These are phyloP conservation scores for Eonycteris spelaea DNA, from an alignment of 2,113 vertebrate species.

Conservation along the genomic window DNA sequence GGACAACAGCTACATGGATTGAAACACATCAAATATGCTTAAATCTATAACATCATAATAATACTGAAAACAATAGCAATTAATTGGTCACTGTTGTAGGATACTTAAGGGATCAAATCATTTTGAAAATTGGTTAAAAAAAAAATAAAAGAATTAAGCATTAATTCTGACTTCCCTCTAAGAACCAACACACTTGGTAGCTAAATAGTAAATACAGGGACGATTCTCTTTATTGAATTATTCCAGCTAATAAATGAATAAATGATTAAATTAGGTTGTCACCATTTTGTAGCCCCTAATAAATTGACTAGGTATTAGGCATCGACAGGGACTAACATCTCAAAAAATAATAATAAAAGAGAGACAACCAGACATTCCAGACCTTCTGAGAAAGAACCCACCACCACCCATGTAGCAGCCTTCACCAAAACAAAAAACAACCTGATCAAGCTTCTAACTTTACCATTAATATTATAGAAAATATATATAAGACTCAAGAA, in stretches of 20 bases:
- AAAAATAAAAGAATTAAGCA: too few species aligned
- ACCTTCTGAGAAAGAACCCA: not conserved
- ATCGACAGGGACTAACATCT: not conserved
- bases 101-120: not conserved
- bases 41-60: not conserved
- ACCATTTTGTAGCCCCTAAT: not conserved
- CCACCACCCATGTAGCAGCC: not conserved
- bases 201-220: not conserved
- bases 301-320: not conserved
- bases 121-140: not conserved
- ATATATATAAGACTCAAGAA: not conserved
- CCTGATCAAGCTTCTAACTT: too few species aligned
- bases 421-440: not conserved
- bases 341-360: not conserved
- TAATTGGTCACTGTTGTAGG: not conserved
- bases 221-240: not conserved
- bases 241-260: not conserved
- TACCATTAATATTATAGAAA: not conserved
- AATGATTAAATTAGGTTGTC: not conserved
- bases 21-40: not conserved
- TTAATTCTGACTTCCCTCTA: not conserved
- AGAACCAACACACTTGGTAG: not conserved
- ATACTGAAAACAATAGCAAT: not conserved
- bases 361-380: too few species aligned
- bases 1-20: not conserved